phyloP scores from a whole-genome alignment of 2,888 invertebrate genomes.

The Eupithecia vulgata region DNA sequence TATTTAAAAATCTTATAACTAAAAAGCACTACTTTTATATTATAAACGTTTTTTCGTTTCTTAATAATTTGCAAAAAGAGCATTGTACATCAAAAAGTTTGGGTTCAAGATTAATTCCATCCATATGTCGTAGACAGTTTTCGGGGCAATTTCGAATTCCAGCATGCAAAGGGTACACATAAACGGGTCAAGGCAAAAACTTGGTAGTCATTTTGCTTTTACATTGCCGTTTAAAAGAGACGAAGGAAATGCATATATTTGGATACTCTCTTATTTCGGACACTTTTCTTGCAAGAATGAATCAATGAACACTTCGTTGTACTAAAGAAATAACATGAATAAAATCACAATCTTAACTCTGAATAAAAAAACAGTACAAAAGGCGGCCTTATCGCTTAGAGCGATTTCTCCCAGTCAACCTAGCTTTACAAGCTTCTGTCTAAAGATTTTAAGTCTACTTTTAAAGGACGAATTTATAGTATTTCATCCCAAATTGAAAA shows the following conservation, averaged over 20 bases:
- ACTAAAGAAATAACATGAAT: too few species aligned
- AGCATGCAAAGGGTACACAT: background rate
- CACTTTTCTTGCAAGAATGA: background rate
- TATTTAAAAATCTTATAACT: background rate
- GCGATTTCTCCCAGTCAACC: too few species aligned
- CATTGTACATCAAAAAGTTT: background rate
- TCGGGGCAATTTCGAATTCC: background rate
- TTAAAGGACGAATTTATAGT: background rate
- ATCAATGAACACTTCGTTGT: too few species aligned
- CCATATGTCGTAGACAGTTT: conserved; percentile 12
- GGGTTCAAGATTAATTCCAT: background rate
- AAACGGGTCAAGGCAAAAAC: background rate
- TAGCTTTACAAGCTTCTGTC: too few species aligned
- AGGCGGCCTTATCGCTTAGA: too few species aligned
- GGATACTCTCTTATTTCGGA: background rate
- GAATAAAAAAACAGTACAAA: too few species aligned
- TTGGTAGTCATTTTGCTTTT: background rate
- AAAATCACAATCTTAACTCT: too few species aligned
- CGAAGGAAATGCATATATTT: background rate
- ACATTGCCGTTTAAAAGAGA: background rate
- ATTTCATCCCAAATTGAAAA: background rate
- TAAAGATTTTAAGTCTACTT: background rate
- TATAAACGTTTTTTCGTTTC: background rate
- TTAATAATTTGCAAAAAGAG: background rate
- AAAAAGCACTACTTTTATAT: background rate